Evolutionary conservation across 2,113 vertebrate genomes (phyloP).

Genomic region (Aegotheles bennettii): DNA sequence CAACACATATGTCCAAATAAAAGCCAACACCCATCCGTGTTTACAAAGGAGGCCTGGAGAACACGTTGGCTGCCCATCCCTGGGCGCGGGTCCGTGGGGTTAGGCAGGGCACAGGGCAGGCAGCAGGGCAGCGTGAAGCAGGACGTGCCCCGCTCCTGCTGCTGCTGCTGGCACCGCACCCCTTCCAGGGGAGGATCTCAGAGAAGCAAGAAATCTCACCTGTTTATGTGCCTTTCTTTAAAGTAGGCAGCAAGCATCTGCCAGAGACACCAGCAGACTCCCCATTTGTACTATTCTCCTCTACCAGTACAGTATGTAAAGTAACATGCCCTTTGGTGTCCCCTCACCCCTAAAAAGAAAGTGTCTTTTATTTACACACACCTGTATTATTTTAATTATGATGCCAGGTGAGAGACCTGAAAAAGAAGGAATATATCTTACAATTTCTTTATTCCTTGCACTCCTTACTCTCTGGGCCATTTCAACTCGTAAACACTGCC

Average conservation of each 20-base stretch:
- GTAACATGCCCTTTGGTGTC: not conserved
- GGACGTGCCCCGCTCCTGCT: not conserved
- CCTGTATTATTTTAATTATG: not conserved
- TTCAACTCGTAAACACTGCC: not conserved
- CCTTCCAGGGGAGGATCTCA: not conserved
- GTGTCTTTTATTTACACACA: not conserved
- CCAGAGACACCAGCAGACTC: fast-evolving
- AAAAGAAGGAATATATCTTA: not conserved
- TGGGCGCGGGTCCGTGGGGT: not conserved
- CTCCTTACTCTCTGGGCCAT: not conserved
- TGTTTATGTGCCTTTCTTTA: not conserved
- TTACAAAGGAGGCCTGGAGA: not conserved
- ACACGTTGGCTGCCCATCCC: fast-evolving
- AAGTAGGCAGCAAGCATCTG: not conserved
- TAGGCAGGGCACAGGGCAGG: not conserved
- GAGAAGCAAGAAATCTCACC: not conserved
- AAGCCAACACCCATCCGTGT: not conserved
- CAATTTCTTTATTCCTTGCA: not conserved
- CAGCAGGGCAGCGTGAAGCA: not conserved
- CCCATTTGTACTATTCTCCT: not conserved
- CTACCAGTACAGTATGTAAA: not conserved
- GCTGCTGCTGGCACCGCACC: fast-evolving
- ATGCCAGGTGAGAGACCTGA: not conserved
- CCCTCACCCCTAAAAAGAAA: not conserved
- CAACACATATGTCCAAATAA: not conserved